Evolutionary conservation across 1,140 invertebrate species (phyloP), one percentile per base, ranked within the genome.

Genomic region (Anastrepha obliqua): DNA sequence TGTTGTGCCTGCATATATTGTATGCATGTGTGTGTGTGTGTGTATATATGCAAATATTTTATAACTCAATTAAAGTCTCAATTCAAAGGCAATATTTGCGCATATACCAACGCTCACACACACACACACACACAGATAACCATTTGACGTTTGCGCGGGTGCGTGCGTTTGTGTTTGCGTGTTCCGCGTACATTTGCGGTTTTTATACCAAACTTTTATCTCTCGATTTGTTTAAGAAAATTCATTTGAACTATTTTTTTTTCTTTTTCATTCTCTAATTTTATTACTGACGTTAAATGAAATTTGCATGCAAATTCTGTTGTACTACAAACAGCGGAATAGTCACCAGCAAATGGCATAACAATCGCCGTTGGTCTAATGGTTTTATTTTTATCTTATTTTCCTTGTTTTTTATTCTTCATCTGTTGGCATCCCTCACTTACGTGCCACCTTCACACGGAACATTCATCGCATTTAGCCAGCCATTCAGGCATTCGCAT

Each of bases 1-100:
- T 13, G 29, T 62, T 62, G 2, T 13, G 59, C 20, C 2, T 7
- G 6, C 20, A 15, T 15, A 15, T 9, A n/a, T n/a, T n/a, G n/a
- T n/a, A 15, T 42, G 67, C 9, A 8, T 42, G 2, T 74, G 42
- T 17, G 70, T 74, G 42, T 17, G 70, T 47, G 13, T 74, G 44
- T 51, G 20, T 81, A n/a, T 81, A 5, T 55, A 29, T 81, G 74
- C 74, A 81, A 81, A 81, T 81, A 20, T 81, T 81, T 81, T 81
- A 81, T 81, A 81, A 81, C 74, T 81, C 74, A 81, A 81, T 81
- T 81, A 58, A 81, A 81, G 74, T 81, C 74, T 58, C 74, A 81
- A 81, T 81, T 55, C 74, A 81, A 81, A 81, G 74, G 74, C 74
- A 81, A n/a, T n/a, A n/a, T n/a, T n/a, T n/a, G n/a, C n/a, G n/a